Evolutionary conservation across 2,113 vertebrate genomes (phyloP).

Genomic region (Okapia johnstoni): DNA sequence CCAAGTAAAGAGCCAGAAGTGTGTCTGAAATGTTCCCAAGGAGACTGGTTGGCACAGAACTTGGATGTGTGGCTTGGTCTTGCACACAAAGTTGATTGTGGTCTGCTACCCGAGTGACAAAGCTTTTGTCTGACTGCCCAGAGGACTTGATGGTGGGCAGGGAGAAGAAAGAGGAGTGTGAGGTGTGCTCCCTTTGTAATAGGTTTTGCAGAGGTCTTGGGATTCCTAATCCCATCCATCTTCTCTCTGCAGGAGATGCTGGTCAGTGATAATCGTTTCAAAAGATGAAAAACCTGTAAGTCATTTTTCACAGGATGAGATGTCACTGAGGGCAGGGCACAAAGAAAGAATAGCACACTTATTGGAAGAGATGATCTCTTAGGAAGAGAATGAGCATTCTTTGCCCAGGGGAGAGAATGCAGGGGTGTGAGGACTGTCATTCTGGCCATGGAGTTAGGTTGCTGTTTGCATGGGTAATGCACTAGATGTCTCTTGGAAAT

Average conservation of each 20-base stretch:
- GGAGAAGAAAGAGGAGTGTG: neutral
- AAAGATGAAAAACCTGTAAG: slow-evolving; percentile 74
- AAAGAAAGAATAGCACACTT: slow-evolving; percentile 58
- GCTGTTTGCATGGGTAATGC: neutral
- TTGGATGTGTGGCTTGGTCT: neutral
- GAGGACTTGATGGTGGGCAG: neutral
- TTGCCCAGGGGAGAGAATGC: neutral
- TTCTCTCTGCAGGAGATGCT: slow-evolving; percentile 44
- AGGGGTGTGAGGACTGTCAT: neutral
- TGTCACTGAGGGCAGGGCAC: slow-evolving; percentile 60
- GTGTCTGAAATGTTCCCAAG: neutral
- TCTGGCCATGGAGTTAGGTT: neutral
- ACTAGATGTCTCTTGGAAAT: slow-evolving; percentile 35
- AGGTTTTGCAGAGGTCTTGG: slow-evolving; percentile 54
- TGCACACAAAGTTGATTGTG: neutral
- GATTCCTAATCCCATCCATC: slow-evolving; percentile 61
- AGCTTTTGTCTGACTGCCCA: neutral
- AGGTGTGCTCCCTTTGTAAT: slow-evolving; percentile 25
- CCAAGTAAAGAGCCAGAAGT: neutral
- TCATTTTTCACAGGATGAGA: slow-evolving; percentile 68
- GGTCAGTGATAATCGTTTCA: slow-evolving; percentile 67
- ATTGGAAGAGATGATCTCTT: slow-evolving; percentile 66
- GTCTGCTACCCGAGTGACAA: neutral
- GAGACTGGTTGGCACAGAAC: neutral
- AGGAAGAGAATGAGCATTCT: slow-evolving; percentile 59